Evolutionary conservation across 2,113 vertebrate genomes (phyloP), one percentile per base, ranked within the genome.

Genomic region (Cercocebus atys): DNA sequence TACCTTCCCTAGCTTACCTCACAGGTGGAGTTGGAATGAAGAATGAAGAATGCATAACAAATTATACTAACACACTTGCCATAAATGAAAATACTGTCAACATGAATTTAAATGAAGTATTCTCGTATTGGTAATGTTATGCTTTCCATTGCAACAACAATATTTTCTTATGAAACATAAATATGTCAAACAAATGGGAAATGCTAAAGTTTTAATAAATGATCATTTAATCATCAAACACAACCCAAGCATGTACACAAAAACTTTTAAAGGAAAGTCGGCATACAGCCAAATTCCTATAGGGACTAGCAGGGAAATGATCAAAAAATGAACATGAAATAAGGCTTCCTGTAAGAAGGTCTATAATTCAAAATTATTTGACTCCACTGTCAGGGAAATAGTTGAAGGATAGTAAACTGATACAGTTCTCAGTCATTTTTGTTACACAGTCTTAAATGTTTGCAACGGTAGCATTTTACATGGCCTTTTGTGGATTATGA

Each of bases 331-430:
- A 98, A 98, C 97, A 97, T 98, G 97, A 99, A 98, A 98, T 98
- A 98, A 98, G 98, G 98, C 98, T 99, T 99, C 98, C 98, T 98
- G 96, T 98, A 95, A 98, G 98, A 98, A 97, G 90, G 98, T 98
- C 98, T 97, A 98, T 99, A 99, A 99, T 98, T 99, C 98, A 99
- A 98, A 96, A 98, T 99, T 98, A 99, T 99, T 99, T 99, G 98
- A 99, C 97, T 98, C 94, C 57, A 97, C 97, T 99, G 98, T 99
- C 98, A 98, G 95, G 96, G 97, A 98, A 98, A 98, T 98, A 98
- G 98, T 98, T 97, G 98, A 98, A 98, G 97, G 98, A 98, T 98
- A 99, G 98, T 98, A 99, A 99, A 98, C 98, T 91, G 98, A 98
- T 98, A 98, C 95, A 94, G 8, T 97, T 95, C 98, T 97, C 96